phyloP scores from a whole-genome alignment of 2,113 vertebrate species.

The Phyllostomus hastatus region DNA sequence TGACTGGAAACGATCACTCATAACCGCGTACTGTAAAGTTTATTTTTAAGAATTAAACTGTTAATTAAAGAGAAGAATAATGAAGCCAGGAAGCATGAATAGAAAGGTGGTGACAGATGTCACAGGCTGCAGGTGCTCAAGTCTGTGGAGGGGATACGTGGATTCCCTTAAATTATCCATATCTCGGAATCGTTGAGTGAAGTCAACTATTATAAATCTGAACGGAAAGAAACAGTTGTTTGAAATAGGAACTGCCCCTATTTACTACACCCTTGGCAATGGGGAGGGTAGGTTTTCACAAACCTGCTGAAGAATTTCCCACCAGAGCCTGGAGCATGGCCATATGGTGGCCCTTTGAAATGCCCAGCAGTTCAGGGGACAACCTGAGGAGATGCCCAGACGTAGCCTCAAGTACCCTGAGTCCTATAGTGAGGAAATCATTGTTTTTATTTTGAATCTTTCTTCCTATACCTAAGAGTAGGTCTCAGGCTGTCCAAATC shows the following conservation, averaged over 20 bases:
- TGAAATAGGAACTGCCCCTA: not conserved
- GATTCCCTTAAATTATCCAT: not conserved
- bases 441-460: not conserved
- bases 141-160: not conserved
- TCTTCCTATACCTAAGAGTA: not conserved
- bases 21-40: slow-evolving; percentile 42
- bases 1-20: slow-evolving; percentile 66
- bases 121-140: not conserved
- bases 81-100: slow-evolving; percentile 45
- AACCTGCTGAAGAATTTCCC: not conserved
- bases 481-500: not conserved
- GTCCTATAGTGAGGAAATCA: not conserved
- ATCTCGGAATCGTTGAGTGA: not conserved
- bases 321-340: not conserved
- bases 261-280: not conserved
- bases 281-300: not conserved
- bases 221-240: not conserved
- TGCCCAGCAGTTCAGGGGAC: not conserved
- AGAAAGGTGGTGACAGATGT: slow-evolving; percentile 44
- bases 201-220: not conserved
- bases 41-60: slow-evolving; percentile 58
- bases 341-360: not conserved
- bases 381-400: not conserved
- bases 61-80: slow-evolving; percentile 69
- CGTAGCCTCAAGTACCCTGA: not conserved